phyloP scores from a whole-genome alignment of 2,888 invertebrate species.

The Metopia argyrocephala region DNA sequence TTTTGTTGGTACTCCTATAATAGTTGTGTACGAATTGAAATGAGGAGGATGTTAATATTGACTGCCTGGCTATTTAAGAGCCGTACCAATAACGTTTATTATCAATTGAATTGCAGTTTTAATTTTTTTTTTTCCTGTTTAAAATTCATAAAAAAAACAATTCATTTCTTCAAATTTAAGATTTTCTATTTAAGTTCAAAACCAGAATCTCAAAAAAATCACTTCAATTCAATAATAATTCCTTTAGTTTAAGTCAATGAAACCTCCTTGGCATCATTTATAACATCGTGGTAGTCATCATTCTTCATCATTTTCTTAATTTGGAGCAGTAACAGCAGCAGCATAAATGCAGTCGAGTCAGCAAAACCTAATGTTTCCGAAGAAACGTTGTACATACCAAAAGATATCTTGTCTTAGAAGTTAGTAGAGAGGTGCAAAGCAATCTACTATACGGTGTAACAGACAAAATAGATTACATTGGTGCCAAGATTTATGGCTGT shows the following conservation, averaged over 20 bases:
- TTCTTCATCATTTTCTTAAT: conserved; percentile 12
- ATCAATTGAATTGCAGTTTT: neutral
- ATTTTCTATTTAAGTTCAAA: neutral
- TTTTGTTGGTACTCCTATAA: neutral
- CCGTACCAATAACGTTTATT: conserved; percentile 41
- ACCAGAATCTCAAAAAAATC: neutral
- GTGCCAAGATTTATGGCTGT: conserved; percentile 64
- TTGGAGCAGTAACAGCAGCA: conserved; percentile 4
- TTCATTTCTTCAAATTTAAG: neutral
- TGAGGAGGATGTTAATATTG: neutral
- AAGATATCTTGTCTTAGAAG: conserved; percentile 56
- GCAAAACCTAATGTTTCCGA: conserved; percentile 22
- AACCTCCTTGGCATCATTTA: neutral
- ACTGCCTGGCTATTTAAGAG: neutral
- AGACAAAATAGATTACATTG: conserved; percentile 63
- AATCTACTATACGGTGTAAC: neutral
- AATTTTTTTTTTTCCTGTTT: neutral
- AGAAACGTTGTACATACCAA: conserved; percentile 24
- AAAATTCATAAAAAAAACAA: neutral
- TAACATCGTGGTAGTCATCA: conserved; percentile 19
- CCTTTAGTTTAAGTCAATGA: neutral
- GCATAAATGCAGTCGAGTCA: conserved; percentile 27
- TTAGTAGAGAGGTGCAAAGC: conserved; percentile 12
- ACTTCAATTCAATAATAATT: neutral
- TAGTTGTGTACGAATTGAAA: neutral